These are phyloP conservation scores for Danio albolineatus DNA, from an alignment of 2,797 vertebrate genomes.

Conservation along the genomic window DNA sequence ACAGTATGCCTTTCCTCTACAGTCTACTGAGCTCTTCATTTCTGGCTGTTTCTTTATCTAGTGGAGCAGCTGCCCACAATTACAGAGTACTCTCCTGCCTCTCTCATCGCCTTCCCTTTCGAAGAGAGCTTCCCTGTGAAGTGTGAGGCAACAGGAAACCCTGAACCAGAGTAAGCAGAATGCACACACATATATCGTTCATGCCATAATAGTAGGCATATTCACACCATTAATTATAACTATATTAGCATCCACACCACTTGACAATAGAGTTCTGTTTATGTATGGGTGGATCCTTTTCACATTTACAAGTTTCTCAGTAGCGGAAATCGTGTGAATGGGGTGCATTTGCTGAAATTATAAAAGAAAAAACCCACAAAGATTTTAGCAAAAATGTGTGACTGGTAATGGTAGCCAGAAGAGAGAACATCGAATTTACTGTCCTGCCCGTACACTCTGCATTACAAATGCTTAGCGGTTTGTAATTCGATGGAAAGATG, in stretches of 20 bases:
- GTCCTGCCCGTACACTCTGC: too few species aligned
- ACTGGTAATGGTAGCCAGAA: too few species aligned
- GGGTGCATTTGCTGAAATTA: too few species aligned
- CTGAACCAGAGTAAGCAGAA: constrained; percentile 87
- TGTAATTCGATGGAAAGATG: too few species aligned
- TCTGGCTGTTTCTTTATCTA: constrained; percentile 71
- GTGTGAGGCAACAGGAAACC: constrained; percentile 95
- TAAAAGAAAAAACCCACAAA: too few species aligned
- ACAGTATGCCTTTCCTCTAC: neutral
- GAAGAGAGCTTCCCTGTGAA: constrained; percentile 91
- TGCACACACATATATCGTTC: constrained; percentile 10
- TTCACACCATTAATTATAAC: too few species aligned
- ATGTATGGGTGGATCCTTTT: too few species aligned
- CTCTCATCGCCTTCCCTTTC: constrained; percentile 91
- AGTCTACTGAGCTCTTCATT: constrained; percentile 40
- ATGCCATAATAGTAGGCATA: neutral
- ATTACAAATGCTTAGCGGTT: too few species aligned
- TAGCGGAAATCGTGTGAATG: too few species aligned
- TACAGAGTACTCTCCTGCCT: constrained; percentile 81
- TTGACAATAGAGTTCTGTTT: neutral
- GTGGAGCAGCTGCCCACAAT: constrained; percentile 95
- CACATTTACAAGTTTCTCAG: too few species aligned
- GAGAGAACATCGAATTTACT: too few species aligned
- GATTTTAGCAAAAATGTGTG: too few species aligned
- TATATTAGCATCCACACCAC: neutral